Percentiles rank a stretch among this genome's conserved stretches.
phyloP scores from a whole-genome alignment of 2,888 invertebrate species.

The Hetaerina titia region DNA sequence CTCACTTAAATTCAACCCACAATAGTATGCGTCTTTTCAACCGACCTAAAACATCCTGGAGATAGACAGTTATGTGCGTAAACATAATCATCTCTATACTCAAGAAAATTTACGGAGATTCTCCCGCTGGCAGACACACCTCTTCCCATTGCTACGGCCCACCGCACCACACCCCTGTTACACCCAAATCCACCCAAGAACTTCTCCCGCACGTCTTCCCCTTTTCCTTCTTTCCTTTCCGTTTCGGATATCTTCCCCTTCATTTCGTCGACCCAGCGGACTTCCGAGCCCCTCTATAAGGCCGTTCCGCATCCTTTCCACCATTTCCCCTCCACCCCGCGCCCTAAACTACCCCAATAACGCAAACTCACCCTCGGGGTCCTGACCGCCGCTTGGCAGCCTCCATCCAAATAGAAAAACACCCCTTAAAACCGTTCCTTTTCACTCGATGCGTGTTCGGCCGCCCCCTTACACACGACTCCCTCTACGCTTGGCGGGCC shows the following conservation, averaged over 20 bases:
- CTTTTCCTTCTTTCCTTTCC: background rate
- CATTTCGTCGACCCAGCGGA: slow-evolving; percentile 41
- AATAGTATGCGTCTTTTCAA: too few species aligned
- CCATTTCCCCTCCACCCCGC: background rate
- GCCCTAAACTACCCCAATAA: slow-evolving; percentile 30
- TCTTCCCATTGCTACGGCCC: too few species aligned
- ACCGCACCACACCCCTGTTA: background rate
- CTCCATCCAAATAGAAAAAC: slow-evolving; percentile 19
- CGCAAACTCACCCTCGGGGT: slow-evolving; percentile 46
- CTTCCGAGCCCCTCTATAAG: slow-evolving; percentile 51
- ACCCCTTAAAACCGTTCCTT: slow-evolving; percentile 28
- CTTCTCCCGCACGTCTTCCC: background rate
- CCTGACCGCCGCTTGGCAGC: background rate
- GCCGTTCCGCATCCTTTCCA: slow-evolving; percentile 31
- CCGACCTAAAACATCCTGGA: too few species aligned
- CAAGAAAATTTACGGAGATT: background rate
- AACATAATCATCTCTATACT: background rate
- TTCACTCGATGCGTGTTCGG: slow-evolving; percentile 5
- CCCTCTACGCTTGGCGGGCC: background rate
- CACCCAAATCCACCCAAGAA: background rate
- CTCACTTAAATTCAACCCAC: too few species aligned
- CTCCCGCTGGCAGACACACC: background rate
- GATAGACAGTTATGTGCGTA: background rate
- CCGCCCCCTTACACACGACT: background rate
- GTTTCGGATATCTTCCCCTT: slow-evolving; percentile 65